These are phyloP conservation scores for Hemaris fuciformis DNA, from an alignment of 2,888 invertebrate species.

Conservation along the genomic window DNA sequence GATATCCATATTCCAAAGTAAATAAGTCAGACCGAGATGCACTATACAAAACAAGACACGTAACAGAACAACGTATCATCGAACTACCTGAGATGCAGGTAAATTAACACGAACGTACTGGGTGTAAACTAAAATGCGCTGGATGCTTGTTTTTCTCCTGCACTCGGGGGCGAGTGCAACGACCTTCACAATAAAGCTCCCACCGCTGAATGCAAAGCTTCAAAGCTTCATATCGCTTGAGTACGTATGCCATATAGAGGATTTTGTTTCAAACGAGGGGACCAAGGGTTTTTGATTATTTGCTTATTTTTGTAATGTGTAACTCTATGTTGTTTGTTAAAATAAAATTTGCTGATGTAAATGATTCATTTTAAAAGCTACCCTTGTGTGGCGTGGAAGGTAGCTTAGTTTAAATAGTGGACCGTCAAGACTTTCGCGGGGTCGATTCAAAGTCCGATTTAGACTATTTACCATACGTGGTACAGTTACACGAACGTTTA, in stretches of 20 bases:
- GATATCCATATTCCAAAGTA: too few species aligned
- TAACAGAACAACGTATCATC: background rate
- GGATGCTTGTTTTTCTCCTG: constrained; percentile 46
- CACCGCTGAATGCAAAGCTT: constrained; percentile 46
- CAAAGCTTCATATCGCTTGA: constrained; percentile 35
- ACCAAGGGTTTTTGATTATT: background rate
- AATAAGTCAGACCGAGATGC: background rate
- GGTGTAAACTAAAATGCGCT: constrained; percentile 15
- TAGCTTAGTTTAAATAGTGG: too few species aligned
- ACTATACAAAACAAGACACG: background rate
- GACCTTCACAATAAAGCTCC: constrained; percentile 33
- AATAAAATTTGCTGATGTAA: too few species aligned
- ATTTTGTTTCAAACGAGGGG: background rate
- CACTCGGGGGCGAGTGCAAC: constrained; percentile 27
- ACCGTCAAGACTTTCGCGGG: too few species aligned
- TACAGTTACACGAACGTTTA: too few species aligned
- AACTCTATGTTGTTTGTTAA: too few species aligned
- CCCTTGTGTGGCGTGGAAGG: too few species aligned
- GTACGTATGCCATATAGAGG: background rate
- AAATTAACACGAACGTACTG: background rate
- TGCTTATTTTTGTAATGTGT: too few species aligned
- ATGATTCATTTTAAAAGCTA: too few species aligned
- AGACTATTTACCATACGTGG: too few species aligned
- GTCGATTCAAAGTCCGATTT: too few species aligned
- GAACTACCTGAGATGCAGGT: background rate